phyloP scores from a whole-genome alignment of 2,888 invertebrate species.

The Lamellibrachia satsuma region DNA sequence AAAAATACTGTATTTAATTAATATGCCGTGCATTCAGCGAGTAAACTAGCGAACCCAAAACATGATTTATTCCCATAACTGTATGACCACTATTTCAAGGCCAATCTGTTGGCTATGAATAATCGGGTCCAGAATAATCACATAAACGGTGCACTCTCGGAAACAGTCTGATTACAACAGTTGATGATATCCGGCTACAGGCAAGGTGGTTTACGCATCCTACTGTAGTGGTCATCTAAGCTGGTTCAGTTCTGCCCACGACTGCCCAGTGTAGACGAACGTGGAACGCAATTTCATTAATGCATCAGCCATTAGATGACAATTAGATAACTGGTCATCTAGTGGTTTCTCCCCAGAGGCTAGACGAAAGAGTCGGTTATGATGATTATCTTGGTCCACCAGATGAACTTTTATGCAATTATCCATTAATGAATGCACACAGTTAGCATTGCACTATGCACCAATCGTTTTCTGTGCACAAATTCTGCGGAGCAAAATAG shows the following conservation, averaged over 20 bases:
- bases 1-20: not conserved
- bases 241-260: not conserved
- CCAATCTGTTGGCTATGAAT: not conserved
- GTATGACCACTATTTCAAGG: not conserved
- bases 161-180: not conserved
- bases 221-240: not conserved
- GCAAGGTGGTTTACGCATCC: not conserved
- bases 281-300: not conserved
- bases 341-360: not conserved
- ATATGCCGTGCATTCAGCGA: not conserved
- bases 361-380: not conserved
- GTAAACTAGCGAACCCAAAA: not conserved
- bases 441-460: not conserved
- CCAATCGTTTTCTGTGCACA: not conserved
- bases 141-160: not conserved
- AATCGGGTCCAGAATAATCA: not conserved
- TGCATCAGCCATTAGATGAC: slow-evolving; percentile 10
- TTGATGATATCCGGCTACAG: not conserved
- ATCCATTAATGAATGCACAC: slow-evolving; percentile 3
- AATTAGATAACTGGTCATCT: slow-evolving; percentile 17
- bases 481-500: not conserved
- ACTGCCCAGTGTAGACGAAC: not conserved
- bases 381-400: not conserved
- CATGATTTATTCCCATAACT: not conserved
- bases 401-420: not conserved